Conservation (phyloP, 2,888 invertebrate genomes). For the Habroteleia sp. region DNA sequence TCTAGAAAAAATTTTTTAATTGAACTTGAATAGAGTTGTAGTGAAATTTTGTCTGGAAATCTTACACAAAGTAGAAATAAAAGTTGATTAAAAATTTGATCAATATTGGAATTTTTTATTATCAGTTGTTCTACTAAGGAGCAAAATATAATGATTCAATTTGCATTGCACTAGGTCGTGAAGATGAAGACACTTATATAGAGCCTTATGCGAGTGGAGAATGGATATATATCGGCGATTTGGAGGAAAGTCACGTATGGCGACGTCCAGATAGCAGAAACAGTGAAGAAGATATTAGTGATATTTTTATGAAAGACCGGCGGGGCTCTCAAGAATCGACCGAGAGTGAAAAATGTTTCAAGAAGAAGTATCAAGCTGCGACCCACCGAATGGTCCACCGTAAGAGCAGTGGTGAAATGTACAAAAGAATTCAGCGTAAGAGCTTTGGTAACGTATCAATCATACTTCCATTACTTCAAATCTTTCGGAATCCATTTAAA, state of each 20-base stretch:
- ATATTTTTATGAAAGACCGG: conserved; percentile 77
- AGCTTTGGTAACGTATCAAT: conserved; percentile 87
- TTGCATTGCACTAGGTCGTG: conserved; percentile 77
- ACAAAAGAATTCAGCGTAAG: conserved; percentile 90
- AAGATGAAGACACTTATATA: conserved; percentile 88
- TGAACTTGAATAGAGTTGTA: too few species aligned
- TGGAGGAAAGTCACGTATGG: conserved; percentile 87
- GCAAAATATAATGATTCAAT: conserved; percentile 8
- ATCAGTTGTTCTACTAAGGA: too few species aligned
- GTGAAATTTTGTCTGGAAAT: too few species aligned
- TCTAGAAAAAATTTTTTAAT: too few species aligned
- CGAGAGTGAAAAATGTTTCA: conserved; percentile 92
- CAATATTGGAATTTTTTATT: too few species aligned
- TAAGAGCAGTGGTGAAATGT: conserved; percentile 94
- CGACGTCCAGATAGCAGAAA: conserved; percentile 81
- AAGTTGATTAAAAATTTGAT: too few species aligned
- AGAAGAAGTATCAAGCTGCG: conserved; percentile 91
- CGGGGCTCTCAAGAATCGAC: conserved; percentile 84
- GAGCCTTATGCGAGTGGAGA: conserved; percentile 87
- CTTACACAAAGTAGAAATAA: too few species aligned
- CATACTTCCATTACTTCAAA: conserved; percentile 16
- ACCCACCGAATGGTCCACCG: conserved; percentile 95
- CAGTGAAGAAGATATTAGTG: conserved; percentile 75
- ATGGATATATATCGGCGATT: conserved; percentile 89
- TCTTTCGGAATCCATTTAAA: conserved; percentile 10